A percentile compares a stretch with the other conserved stretches of the same genome.
These are phyloP conservation scores for Chironomus tepperi DNA, from an alignment of 1,140 invertebrate genomes.

Conservation along the genomic window DNA sequence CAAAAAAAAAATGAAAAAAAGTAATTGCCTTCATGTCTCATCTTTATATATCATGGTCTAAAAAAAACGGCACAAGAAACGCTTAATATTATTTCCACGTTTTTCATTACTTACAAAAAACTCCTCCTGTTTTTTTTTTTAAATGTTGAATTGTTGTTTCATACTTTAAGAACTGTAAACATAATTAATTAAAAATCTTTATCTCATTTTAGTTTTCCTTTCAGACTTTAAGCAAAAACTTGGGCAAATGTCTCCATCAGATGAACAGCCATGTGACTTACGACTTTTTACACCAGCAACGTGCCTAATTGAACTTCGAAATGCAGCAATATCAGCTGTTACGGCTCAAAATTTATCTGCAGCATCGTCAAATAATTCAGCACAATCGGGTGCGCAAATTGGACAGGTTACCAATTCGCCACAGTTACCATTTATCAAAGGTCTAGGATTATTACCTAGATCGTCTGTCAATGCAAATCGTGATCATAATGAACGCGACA, in stretches of 20 bases:
- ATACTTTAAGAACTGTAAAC: neutral
- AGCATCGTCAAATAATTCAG: constrained; percentile 23
- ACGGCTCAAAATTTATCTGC: constrained; percentile 28
- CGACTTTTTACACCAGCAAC: constrained; percentile 28
- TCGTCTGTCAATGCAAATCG: neutral
- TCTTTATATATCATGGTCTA: constrained; percentile 1
- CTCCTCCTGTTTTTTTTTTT: neutral
- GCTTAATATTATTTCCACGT: constrained; percentile 5
- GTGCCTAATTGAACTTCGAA: constrained; percentile 27
- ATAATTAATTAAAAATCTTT: constrained; percentile 26
- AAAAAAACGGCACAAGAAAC: neutral
- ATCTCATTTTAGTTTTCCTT: constrained; percentile 28
- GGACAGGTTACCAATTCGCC: neutral
- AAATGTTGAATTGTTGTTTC: constrained; percentile 2
- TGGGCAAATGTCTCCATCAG: constrained; percentile 6
- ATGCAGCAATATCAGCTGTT: constrained; percentile 32
- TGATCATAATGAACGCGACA: neutral
- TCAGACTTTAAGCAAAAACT: neutral
- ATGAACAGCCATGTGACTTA: constrained; percentile 36
- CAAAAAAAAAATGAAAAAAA: neutral
- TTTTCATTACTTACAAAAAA: constrained; percentile 3
- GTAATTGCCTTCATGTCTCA: neutral
- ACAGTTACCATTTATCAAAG: constrained; percentile 18
- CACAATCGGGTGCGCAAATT: neutral
- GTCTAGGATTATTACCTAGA: neutral